phyloP scores from a whole-genome alignment of 1,140 invertebrate genomes.

The honey bee (Apis mellifera) region DNA sequence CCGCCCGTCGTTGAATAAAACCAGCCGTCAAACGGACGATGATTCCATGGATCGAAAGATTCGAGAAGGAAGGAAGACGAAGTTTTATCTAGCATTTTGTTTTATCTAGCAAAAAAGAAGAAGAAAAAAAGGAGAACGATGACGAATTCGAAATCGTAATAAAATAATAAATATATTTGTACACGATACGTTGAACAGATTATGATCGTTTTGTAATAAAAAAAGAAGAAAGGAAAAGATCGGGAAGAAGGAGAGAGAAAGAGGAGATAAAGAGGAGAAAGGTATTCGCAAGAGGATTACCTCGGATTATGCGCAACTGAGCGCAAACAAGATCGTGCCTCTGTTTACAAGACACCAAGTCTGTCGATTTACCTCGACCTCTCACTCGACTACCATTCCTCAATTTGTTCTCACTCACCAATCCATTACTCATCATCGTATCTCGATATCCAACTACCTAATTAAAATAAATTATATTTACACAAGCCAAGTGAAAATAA shows the following conservation, averaged over 20 bases:
- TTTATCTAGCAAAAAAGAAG: too few relatives aligned
- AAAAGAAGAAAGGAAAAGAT: background rate
- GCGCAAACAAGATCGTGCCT: constrained; percentile 79
- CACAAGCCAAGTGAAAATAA: too few relatives aligned
- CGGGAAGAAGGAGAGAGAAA: constrained; percentile 4
- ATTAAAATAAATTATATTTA: too few relatives aligned
- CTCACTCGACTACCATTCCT: constrained; percentile 6
- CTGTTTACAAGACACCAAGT: constrained; percentile 80
- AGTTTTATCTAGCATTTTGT: too few relatives aligned
- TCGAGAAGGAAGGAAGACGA: too few relatives aligned
- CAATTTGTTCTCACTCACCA: background rate
- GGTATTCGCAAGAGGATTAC: constrained; percentile 79
- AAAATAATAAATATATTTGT: too few relatives aligned
- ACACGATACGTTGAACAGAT: too few relatives aligned
- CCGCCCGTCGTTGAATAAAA: constrained; percentile 8
- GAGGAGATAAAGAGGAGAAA: constrained; percentile 38
- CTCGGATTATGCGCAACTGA: constrained; percentile 80
- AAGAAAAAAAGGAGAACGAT: too few relatives aligned
- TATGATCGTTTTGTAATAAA: too few relatives aligned
- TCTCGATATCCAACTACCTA: too few relatives aligned
- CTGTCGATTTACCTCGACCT: constrained; percentile 77
- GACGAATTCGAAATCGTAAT: too few relatives aligned
- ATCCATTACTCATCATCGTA: too few relatives aligned
- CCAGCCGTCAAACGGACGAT: background rate
- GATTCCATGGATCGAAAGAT: background rate